Base-by-base conservation (phyloP, 2,888 invertebrate genomes). In the Standfussiana lucernea region DNA sequence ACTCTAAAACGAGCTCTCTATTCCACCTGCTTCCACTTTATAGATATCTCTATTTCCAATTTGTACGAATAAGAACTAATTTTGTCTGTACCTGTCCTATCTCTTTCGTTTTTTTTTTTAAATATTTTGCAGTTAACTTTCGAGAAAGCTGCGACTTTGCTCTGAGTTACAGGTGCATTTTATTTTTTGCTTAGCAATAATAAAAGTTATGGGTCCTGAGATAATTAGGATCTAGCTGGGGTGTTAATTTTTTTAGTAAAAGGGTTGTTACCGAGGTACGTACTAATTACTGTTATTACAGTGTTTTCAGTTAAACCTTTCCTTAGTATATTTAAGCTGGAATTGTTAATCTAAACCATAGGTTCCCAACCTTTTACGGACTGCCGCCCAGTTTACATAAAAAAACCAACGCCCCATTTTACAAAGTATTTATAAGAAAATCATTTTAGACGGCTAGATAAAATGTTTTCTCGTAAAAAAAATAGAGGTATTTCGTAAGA, bases 21-120 rank as follows among this genome's bases (percentile, higher is more conserved):
- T 75, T n/a, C 72, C 89, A 88, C 82, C 89, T 89, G 89, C 75
- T 77, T 50, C 50, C 66, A 62, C n/a, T 79, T 83, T 83, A 86
- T 80, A 84, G 79, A 85, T 86, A 80, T 79, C 73, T 72, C 71
- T 80, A 75, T 86, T 84, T 80, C 62, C 74, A 87, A 84, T 86
- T 66, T 75, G 75, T 71, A 32, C 71, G 45, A 42, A n/a, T 82
- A 70, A 68, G 62, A 80, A 80, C 78, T 79, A 79, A 82, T 86
- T 77, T 82, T 11, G 69, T 84, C 74, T 70, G 62, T 69, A 45
- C 40, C 40, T 56, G 50, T 10, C 15, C 11, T 24, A 40, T 66
- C 40, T 65, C n/a, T 77, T 28, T 4, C 35, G 50, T 24, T 56
- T 42, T 62, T n/a, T 61, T 40, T 62, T 37, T 21, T n/a, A 28